Percentiles rank a stretch among this genome's conserved stretches.
Evolutionary conservation across 2,113 vertebrate species (phyloP).

Genomic region (Promerops cafer): DNA sequence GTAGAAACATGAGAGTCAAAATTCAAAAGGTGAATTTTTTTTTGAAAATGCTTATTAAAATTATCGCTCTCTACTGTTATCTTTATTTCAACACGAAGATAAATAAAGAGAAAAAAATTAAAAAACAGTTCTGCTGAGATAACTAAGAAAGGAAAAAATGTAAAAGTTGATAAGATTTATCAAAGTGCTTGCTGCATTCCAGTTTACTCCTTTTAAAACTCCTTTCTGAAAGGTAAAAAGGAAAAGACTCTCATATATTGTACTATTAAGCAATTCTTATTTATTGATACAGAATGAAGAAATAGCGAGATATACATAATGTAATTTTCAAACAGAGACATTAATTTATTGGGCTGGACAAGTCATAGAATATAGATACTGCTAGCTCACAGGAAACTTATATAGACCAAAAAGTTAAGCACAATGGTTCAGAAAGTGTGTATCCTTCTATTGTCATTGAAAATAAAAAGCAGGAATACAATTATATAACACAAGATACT

Average conservation of each 20-base stretch:
- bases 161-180: neutral
- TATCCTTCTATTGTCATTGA: neutral
- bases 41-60: neutral
- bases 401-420: neutral
- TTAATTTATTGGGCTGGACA: neutral
- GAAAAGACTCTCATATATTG: neutral
- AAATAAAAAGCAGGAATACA: neutral
- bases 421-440: neutral
- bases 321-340: neutral
- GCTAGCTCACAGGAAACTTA: neutral
- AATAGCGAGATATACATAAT: neutral
- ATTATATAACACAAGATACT: neutral
- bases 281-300: neutral
- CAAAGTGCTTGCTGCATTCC: neutral
- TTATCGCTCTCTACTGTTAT: neutral
- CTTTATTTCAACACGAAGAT: neutral
- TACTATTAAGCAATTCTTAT: neutral
- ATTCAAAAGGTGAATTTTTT: neutral
- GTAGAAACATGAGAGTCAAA: neutral
- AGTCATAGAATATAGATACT: neutral
- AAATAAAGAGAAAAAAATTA: neutral
- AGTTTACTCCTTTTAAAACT: neutral
- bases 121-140: neutral
- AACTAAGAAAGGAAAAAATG: neutral
- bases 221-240: neutral